Conservation (phyloP, 1,140 invertebrate genomes). For the Mamestra configurata region DNA sequence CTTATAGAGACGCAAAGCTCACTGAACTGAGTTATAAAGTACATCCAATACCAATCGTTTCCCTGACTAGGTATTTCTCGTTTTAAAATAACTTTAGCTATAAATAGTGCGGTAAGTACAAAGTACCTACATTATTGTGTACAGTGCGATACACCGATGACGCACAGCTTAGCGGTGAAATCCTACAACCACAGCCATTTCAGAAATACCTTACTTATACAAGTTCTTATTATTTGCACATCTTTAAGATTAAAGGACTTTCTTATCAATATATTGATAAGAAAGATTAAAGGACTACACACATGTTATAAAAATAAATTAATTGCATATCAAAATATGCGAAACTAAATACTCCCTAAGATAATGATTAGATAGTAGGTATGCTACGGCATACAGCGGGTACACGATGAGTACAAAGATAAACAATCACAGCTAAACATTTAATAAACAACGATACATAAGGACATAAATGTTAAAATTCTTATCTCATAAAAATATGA, state of each 20-base stretch:
- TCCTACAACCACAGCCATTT: slow-evolving; percentile 29
- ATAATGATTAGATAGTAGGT: neutral
- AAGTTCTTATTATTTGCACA: neutral
- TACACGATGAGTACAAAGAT: too few relatives aligned
- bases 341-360: neutral
- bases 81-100: slow-evolving; percentile 22
- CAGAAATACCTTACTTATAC: neutral
- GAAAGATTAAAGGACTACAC: neutral
- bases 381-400: neutral
- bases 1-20: neutral
- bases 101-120: neutral
- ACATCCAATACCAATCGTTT: neutral
- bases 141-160: slow-evolving; percentile 4
- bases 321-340: neutral
- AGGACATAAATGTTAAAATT: neutral
- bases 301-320: neutral
- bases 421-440: too few relatives aligned
- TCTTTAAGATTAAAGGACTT: slow-evolving; percentile 5
- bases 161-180: slow-evolving; percentile 4
- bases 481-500: neutral
- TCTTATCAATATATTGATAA: slow-evolving; percentile 21
- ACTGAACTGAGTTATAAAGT: neutral
- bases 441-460: neutral
- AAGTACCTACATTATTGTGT: neutral
- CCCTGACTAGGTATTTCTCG: neutral